These are phyloP conservation scores for Tortrix viridana DNA, from an alignment of 2,888 invertebrate species.

Conservation along the genomic window DNA sequence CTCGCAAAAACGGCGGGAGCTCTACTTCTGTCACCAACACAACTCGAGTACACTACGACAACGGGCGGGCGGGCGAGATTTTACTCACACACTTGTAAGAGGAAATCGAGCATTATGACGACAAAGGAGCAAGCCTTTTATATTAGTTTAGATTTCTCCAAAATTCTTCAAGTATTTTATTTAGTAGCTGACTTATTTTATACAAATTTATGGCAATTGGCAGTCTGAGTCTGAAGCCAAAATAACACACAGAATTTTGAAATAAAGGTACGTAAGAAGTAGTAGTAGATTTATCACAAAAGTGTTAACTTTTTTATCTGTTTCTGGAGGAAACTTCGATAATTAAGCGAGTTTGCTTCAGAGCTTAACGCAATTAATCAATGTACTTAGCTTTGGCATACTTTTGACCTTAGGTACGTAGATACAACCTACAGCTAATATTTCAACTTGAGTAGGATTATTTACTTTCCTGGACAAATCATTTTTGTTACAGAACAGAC, in stretches of 20 bases:
- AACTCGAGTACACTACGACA: constrained; percentile 17
- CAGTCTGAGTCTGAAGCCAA: too few species aligned
- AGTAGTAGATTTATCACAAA: constrained; percentile 1
- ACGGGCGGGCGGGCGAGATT: neutral
- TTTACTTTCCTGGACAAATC: constrained; percentile 10
- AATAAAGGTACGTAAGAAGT: neutral
- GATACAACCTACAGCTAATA: constrained; percentile 1
- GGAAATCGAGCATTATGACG: constrained; percentile 23
- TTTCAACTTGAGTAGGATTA: constrained; percentile 10
- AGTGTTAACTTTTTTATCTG: constrained; percentile 23
- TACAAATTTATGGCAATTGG: too few species aligned
- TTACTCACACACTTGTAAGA: constrained; percentile 9
- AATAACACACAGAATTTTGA: neutral
- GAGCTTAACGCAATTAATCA: constrained; percentile 38
- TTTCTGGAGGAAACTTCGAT: constrained; percentile 22
- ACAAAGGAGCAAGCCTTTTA: neutral
- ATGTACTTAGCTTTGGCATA: constrained; percentile 30
- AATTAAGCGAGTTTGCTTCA: constrained; percentile 33
- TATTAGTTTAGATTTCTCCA: too few species aligned
- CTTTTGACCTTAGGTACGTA: constrained; percentile 28
- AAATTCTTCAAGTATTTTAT: too few species aligned
- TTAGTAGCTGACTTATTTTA: too few species aligned
- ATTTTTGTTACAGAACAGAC: too few species aligned
- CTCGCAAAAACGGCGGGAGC: constrained; percentile 13
- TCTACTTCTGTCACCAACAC: constrained; percentile 22